Base-by-base conservation (phyloP, 1,140 invertebrate genomes). In the Solen grandis region DNA sequence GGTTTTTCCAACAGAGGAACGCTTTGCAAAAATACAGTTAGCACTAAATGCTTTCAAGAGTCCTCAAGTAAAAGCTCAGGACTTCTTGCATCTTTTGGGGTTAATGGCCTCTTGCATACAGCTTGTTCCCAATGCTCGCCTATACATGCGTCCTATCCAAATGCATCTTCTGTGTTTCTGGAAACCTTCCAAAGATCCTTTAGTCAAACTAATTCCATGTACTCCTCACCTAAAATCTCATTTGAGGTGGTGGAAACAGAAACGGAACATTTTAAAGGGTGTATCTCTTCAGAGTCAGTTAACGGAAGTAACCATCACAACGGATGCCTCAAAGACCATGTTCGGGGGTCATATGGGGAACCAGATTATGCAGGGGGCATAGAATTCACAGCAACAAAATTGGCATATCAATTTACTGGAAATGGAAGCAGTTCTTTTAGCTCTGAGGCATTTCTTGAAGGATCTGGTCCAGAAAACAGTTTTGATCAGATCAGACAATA, bases 71-170 rank as follows among this genome's bases (percentile, higher is more conserved):
- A 22, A 5, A 63, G 38, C n/a, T 31, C 5, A 52, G 57, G 29
- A 22, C n/a, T 70, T 69, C 35, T 29, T 62, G 5, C 41, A 50
- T 22, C 14, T 70, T 0, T 33, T 68, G n/a, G 63, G 76, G 0
- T 14, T 62, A 13, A 79, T 57, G 46, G 55, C 66, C 2, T 60
- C 65, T 16, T 69, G 75, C 31, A 25, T 79, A 33, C 62, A 69
- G 50, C 22, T 83, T 2, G 38, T 81, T 36, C 50, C 66, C 35
- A 72, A 81, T 60, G 77, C 57, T 36, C 25, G 82, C 0, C 59
- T 81, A 2, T 59, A 33, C 27, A 69, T 69, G 66, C 13, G 72
- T 13, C 46, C 57, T 1, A 54, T 75, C 3, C 72, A 75, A 36
- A 14, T 75, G 22, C 59, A 75, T 65, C 14, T 73, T 5, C 35